Evolutionary conservation across 2,888 invertebrate species (phyloP).

Genomic region (Caenorhabditis japonica): DNA sequence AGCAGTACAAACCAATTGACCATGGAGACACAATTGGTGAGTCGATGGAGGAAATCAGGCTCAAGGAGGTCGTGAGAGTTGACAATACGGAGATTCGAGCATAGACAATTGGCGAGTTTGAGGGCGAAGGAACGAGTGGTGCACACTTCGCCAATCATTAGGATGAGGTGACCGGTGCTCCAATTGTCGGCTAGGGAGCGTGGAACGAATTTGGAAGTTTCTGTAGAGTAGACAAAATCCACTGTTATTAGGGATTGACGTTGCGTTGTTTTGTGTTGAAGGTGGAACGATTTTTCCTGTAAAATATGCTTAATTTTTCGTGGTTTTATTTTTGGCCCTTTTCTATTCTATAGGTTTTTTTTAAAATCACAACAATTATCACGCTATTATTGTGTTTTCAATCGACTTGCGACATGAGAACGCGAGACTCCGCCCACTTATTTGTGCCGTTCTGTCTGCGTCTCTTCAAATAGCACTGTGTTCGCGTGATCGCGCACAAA

Average conservation of each 20-base stretch:
- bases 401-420: no score
- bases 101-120: slow-evolving; percentile 51
- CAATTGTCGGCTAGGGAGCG: slow-evolving; percentile 60
- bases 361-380: no score
- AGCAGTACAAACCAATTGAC: slow-evolving; percentile 57
- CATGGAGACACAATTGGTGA: slow-evolving; percentile 52
- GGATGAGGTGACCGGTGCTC: slow-evolving; percentile 61
- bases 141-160: slow-evolving; percentile 60
- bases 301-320: slow-evolving; percentile 1
- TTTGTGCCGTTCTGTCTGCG: no score
- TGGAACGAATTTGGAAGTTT: slow-evolving; percentile 37
- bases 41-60: slow-evolving; percentile 20
- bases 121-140: slow-evolving; percentile 38
- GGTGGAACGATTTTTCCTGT: slow-evolving; percentile 53
- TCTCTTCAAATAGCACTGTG: no score
- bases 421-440: no score
- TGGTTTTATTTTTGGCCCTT: not conserved
- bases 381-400: no score
- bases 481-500: no score
- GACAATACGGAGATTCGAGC: slow-evolving; percentile 62
- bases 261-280: slow-evolving; percentile 52
- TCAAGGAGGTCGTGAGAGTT: slow-evolving; percentile 63
- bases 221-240: slow-evolving; percentile 54
- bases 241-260: slow-evolving; percentile 45
- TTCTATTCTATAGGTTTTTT: no score